A percentile compares a stretch with the other conserved stretches of the same genome.
These are phyloP conservation scores for Ispidina picta DNA, from an alignment of 2,797 vertebrate species.

Conservation along the genomic window DNA sequence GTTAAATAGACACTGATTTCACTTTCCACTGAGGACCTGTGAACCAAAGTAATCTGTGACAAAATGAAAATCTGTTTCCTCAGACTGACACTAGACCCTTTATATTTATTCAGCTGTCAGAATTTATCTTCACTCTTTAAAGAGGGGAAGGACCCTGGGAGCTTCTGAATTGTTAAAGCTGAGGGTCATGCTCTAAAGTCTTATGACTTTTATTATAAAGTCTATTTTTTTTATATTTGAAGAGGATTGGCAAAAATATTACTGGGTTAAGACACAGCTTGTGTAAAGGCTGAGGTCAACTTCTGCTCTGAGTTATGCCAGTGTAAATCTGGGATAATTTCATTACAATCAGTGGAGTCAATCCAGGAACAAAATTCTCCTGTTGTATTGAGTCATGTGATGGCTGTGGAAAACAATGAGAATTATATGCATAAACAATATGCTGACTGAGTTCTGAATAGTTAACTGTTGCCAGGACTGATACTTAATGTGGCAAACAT, in stretches of 20 bases:
- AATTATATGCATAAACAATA: not conserved
- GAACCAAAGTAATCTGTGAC: not conserved
- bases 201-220: conserved; percentile 33
- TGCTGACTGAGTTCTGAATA: not conserved
- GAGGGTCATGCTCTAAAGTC: conserved; percentile 21
- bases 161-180: conserved; percentile 53
- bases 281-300: conserved; percentile 38
- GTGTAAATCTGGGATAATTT: conserved; percentile 52
- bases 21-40: conserved; percentile 12
- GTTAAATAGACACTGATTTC: conserved; percentile 5
- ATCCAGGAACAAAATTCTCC: conserved; percentile 29
- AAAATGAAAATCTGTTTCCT: conserved; percentile 69
- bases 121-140: conserved; percentile 68
- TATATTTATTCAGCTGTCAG: conserved; percentile 72
- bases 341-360: conserved; percentile 29
- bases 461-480: not conserved
- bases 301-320: conserved; percentile 41
- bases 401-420: not conserved
- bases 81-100: conserved; percentile 62
- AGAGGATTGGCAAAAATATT: conserved; percentile 37
- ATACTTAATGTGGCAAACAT: not conserved
- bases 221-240: conserved; percentile 36
- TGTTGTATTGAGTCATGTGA: conserved; percentile 23
- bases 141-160: conserved; percentile 52
- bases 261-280: conserved; percentile 25